Base-by-base conservation (phyloP, 2,888 invertebrate genomes). In the Chalcis sispes region DNA sequence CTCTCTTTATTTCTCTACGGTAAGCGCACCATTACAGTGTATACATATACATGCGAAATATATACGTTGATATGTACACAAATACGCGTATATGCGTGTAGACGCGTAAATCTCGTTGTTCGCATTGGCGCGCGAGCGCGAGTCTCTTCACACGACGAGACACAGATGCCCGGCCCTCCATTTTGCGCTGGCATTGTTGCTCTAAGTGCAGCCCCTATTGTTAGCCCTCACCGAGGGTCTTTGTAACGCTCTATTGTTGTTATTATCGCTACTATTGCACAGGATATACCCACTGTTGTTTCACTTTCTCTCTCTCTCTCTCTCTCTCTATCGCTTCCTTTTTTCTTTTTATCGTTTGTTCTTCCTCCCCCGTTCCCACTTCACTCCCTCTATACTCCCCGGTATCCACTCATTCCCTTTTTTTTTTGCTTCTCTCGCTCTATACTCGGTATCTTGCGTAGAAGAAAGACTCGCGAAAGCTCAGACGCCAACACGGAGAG, bases 141-240 rank as follows among this genome's bases (percentile, higher is more conserved):
- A 36, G 72, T 72, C 75, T 77, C 79, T 76, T 79, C 79, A 72
- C 82, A 76, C 80, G 50, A 1, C 8, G 32, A n/a, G 83, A 84
- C 25, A 48, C 84, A 85, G 84, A 84, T 84, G 84, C 82, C 83
- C 82, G 81, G 81, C 83, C 85, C 87, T 86, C 87, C 87, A 87
- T 87, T 88, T 87, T 88, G 83, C 82, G 82, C 83, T 83, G 82
- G 85, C 84, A 87, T 88, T 88, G 87, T 88, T 87, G 86, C 29
- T 85, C 85, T 42, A 84, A 88, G 87, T 87, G 86, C 86, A 86
- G 85, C 82, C 83, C 80, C 82, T 82, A 84, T 84, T 85, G 85
- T 86, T 83, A 82, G 81, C 54, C 27, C 29, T 48, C 52, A 36
- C 10, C 27, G 27, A 25, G 27, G 85, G 7, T 40, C 50, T 69